These are phyloP conservation scores for Chamaetylas fuelleborni DNA, from an alignment of 2,113 vertebrate genomes.

Conservation along the genomic window DNA sequence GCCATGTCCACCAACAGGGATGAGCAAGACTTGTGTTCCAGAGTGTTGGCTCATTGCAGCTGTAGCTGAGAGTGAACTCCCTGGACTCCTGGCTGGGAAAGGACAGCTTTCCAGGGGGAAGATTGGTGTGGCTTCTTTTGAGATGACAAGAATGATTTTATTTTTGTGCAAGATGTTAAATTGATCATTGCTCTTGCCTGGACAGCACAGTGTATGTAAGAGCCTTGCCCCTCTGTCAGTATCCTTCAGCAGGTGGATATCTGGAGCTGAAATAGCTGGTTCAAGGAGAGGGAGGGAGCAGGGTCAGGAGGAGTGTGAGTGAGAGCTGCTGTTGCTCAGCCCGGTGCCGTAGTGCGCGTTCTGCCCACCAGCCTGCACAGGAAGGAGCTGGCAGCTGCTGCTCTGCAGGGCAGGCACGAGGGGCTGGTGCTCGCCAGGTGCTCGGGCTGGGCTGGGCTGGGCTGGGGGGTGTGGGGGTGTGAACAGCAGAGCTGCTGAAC, in stretches of 20 bases:
- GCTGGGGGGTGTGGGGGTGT: no score
- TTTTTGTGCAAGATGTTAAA: neutral
- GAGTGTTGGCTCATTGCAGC: neutral
- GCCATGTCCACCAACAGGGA: neutral
- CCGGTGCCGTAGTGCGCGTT: neutral
- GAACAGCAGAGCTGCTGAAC: neutral
- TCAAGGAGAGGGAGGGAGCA: neutral
- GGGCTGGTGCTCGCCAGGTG: fast-evolving
- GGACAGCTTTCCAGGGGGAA: neutral
- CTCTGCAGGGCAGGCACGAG: fast-evolving
- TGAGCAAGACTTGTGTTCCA: neutral
- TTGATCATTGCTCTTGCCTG: neutral
- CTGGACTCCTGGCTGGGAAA: neutral
- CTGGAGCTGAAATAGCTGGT: neutral
- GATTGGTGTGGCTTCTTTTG: neutral
- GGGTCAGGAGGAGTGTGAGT: neutral
- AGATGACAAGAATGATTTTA: neutral
- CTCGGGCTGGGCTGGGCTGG: no score
- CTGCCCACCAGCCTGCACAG: fast-evolving
- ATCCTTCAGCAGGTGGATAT: neutral
- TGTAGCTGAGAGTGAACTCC: neutral
- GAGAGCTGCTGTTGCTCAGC: neutral
- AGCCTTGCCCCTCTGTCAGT: neutral
- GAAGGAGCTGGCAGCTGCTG: fast-evolving
- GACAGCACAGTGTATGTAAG: fast-evolving